Base-by-base conservation (phyloP, 2,113 vertebrate genomes). In the Ptilorrhoa leucosticta region DNA sequence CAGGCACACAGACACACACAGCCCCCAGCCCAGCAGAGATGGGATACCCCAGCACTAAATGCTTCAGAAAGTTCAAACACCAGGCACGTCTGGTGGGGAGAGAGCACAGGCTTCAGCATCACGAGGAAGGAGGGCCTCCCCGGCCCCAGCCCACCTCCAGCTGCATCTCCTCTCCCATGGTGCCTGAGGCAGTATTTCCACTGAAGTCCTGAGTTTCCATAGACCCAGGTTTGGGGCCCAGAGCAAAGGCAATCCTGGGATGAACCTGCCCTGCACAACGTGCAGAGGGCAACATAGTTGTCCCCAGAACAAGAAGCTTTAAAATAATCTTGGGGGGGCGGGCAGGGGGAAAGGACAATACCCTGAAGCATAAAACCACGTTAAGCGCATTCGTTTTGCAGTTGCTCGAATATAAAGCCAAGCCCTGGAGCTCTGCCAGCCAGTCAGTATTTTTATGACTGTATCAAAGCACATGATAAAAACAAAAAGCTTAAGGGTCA, bases 391-490 rank as follows among this genome's bases (percentile, higher is more conserved):
- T 93, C 22, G 2, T 70, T 86, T 93, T 0, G 0, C 82, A 95
- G 92, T 90, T 88, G 71, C 63, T 92, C 23, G 9, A 77, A 81
- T 22, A 56, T 31, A 77, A 90, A 90, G 66, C 76, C 61, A 83
- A 89, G 56, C 56, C 39, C 88, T 95, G 93, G 93, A 94, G 90
- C 72, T 70, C 64, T 84, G 93, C 93, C 94, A 97, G 79, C 22
- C 71, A 90, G 78, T 40, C 94, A 88, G 85, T 96, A 96, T 92
- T 96, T 96, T 95, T 97, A 96, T 1, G 14, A 83, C 83, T 47
- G 1, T 96, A 96, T 94, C 94, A 96, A 94, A 94, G 92, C 64
- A 94, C 88, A 92, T 27, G 75, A 93, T 93, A 92, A 92, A 97
- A 96, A 5, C 82, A 94, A 96, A 96, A 91, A 94, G 60, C 76